Percentiles rank a stretch among this genome's conserved stretches.
phyloP scores from a whole-genome alignment of 2,113 vertebrate species.

The Coregonus clupeaformis region DNA sequence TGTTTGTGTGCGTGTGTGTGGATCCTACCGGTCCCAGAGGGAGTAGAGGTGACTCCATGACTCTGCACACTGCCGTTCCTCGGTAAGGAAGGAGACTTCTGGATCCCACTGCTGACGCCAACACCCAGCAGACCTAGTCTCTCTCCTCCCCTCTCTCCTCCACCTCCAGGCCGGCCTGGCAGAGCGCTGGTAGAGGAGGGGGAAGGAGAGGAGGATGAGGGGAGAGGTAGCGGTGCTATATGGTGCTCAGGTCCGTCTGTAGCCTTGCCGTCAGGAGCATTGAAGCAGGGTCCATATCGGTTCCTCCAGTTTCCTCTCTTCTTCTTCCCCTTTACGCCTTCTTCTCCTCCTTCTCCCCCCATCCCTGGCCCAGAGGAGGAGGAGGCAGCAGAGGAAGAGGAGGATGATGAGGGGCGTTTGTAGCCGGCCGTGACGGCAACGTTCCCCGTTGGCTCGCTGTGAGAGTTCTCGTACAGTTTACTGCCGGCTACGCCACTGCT shows the following conservation, averaged over 20 bases:
- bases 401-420: slow-evolving; percentile 79
- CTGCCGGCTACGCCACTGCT: slow-evolving; percentile 70
- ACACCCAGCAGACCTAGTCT: slow-evolving; percentile 79
- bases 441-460: slow-evolving; percentile 73
- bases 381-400: slow-evolving; percentile 33
- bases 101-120: slow-evolving; percentile 79
- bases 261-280: slow-evolving; percentile 87
- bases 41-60: slow-evolving; percentile 85
- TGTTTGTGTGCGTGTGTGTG: background rate
- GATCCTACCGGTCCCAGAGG: slow-evolving; percentile 85
- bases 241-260: slow-evolving; percentile 70
- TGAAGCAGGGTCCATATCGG: slow-evolving; percentile 92
- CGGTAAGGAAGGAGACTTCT: slow-evolving; percentile 94
- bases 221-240: slow-evolving; percentile 53
- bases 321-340: slow-evolving; percentile 90
- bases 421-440: slow-evolving; percentile 76
- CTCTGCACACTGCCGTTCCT: slow-evolving; percentile 89
- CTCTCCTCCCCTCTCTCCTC: slow-evolving; percentile 57
- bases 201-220: slow-evolving; percentile 43
- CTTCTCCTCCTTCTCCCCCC: slow-evolving; percentile 66
- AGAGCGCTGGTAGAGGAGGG: slow-evolving; percentile 73
- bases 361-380: slow-evolving; percentile 55
- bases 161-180: slow-evolving; percentile 69
- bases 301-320: slow-evolving; percentile 93
- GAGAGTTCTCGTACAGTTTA: slow-evolving; percentile 89